Evolutionary conservation across 1,140 invertebrate genomes (phyloP).

Genomic region (Trigoniulus corallinus): DNA sequence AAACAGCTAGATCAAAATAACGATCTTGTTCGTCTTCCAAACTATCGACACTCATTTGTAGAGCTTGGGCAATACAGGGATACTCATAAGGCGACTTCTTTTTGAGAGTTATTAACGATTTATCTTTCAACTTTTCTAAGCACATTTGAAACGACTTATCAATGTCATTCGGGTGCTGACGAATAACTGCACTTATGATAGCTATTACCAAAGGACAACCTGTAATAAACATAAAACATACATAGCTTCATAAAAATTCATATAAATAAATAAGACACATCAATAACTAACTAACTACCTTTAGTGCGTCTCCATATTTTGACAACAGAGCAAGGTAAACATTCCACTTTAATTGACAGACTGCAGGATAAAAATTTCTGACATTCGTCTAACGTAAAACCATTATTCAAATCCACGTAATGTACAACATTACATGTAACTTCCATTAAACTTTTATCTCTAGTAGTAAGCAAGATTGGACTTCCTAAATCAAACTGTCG

Average conservation of each 20-base stretch:
- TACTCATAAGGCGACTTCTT: neutral
- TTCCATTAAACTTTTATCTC: neutral
- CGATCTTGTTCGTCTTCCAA: neutral
- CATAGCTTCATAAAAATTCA: neutral
- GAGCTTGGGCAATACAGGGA: neutral
- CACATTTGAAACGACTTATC: neutral
- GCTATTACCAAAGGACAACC: neutral
- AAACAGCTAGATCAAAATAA: neutral
- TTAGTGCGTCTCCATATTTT: neutral
- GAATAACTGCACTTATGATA: neutral
- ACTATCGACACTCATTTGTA: neutral
- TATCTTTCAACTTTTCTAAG: neutral
- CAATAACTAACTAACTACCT: too few species aligned
- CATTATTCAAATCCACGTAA: neutral
- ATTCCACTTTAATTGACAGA: neutral
- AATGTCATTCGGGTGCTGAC: neutral
- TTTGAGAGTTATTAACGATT: neutral
- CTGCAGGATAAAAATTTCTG: neutral
- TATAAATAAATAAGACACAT: neutral
- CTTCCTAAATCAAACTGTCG: neutral
- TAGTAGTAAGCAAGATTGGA: neutral
- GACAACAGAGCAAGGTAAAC: neutral
- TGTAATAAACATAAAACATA: neutral
- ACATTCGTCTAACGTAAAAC: neutral
- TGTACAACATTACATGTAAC: neutral